Percentiles rank a stretch among this genome's conserved stretches.
Evolutionary conservation across 2,888 invertebrate genomes (phyloP).

Genomic region (Cotesia congregata): DNA sequence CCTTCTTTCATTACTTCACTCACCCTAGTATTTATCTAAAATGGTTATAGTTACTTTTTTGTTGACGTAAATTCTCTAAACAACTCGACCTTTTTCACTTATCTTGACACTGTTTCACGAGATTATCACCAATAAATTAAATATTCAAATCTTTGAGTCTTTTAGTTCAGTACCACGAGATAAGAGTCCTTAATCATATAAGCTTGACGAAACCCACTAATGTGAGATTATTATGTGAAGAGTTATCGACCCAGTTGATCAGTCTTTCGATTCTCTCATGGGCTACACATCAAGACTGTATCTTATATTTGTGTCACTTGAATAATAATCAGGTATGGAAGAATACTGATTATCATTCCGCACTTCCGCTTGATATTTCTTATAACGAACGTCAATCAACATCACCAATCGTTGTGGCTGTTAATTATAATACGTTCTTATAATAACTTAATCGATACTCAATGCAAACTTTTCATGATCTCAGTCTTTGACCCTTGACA

Average conservation of each 20-base stretch:
- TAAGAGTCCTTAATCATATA: constrained; percentile 30
- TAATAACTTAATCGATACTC: background rate
- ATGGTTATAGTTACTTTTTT: background rate
- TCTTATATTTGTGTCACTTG: background rate
- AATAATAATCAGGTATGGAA: constrained; percentile 8
- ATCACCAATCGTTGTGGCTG: constrained; percentile 1
- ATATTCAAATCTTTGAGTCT: background rate
- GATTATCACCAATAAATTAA: background rate
- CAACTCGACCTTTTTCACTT: background rate
- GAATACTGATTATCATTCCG: background rate
- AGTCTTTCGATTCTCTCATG: constrained; percentile 24
- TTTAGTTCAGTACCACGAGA: background rate
- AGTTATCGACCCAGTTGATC: constrained; percentile 38
- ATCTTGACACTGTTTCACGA: background rate
- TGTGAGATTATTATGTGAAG: constrained; percentile 8
- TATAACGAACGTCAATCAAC: background rate
- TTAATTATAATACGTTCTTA: background rate
- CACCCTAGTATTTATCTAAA: constrained; percentile 3
- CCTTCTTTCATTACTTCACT: constrained; percentile 22
- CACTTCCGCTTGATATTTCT: constrained; percentile 26
- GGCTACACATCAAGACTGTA: background rate
- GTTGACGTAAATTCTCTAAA: background rate
- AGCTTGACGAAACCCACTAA: background rate
- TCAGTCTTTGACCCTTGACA: constrained; percentile 29
- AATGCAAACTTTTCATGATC: constrained; percentile 28